Base-by-base conservation (phyloP, 2,113 vertebrate species). In the Protobothrops flavoviridis region DNA sequence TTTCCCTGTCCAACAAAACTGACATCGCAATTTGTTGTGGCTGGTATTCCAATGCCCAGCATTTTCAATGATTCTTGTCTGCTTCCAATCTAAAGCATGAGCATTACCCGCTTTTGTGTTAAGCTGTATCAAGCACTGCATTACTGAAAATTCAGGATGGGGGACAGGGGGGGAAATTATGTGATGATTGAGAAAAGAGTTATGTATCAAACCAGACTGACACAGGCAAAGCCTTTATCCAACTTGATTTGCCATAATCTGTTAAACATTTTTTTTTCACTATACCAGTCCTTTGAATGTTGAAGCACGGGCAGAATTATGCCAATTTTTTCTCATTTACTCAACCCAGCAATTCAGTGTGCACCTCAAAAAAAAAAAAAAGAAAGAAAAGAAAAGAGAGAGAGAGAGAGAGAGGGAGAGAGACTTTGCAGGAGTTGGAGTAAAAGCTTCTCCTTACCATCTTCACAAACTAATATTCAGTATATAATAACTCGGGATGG, bases 401-500 rank as follows among this genome's bases (percentile, higher is more conserved):
- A 1, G 48, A 50, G 8, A 1, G 8, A 50, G 9, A 8, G 48
- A 48, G 45, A 0, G 45, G 7, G 45, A 5, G 45, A 48, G 45
- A 29, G 29, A 33, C 53, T n/a, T 43, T 24, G 10, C 23, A 59
- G 23, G 26, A 26, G 3, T 61, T 90, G 33, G 1, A 33, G 55
- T 94, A 93, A 96, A 97, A 96, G 94, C 94, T 95, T 96, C 94
- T 48, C 93, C 85, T 87, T 4, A 20, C 88, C 33, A 1, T 13
- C 55, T 11, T 43, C 55, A 5, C 10, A 55, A 59, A 59, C 55
- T 59, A 57, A 89, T 89, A 39, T 57, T 21, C 33, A 56, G n/a
- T 39, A 24, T 39, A 89, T 11, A 21, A 8, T 45, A 59, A 39
- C 57, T 15, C 13, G 7, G 48, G 15, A 88, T 17, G 50, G 8